These are phyloP conservation scores for Microtus ochrogaster DNA, from an alignment of 2,113 vertebrate genomes.

Conservation along the genomic window DNA sequence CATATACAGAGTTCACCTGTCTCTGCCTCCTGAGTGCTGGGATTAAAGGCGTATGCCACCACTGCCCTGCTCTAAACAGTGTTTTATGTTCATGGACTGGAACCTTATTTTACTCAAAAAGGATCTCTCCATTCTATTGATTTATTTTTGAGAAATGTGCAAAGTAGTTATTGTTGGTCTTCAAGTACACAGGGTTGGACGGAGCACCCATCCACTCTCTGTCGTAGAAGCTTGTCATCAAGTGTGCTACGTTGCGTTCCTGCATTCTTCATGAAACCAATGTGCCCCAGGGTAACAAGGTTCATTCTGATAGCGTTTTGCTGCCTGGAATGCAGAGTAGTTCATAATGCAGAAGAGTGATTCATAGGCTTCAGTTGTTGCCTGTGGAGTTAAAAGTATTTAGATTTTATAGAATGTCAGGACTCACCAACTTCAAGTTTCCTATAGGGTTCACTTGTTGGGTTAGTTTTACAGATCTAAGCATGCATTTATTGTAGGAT, in stretches of 20 bases:
- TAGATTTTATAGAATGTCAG: conserved; percentile 28
- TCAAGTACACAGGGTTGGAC: not conserved
- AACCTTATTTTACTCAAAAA: conserved; percentile 5
- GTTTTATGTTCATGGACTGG: not conserved
- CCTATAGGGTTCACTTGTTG: not conserved
- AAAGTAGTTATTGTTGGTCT: not conserved
- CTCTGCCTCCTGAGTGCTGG: too few species aligned
- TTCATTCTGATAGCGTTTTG: not conserved
- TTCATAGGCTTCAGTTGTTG: conserved; percentile 3
- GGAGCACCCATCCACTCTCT: not conserved
- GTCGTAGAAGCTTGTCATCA: not conserved
- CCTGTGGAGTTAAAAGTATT: conserved; percentile 13
- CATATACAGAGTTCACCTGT: too few species aligned
- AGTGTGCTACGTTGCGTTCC: not conserved
- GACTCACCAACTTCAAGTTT: not conserved
- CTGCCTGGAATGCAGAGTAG: not conserved
- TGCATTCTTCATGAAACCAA: not conserved
- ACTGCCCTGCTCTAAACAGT: not conserved
- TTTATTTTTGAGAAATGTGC: conserved; percentile 28
- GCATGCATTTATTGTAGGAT: not conserved
- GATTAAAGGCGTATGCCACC: too few species aligned
- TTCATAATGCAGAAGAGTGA: not conserved
- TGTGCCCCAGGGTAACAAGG: not conserved
- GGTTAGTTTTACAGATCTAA: not conserved
- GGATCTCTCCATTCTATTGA: not conserved